Conservation (phyloP, 2,888 invertebrate genomes). For the Sarcophaga subvicina region DNA sequence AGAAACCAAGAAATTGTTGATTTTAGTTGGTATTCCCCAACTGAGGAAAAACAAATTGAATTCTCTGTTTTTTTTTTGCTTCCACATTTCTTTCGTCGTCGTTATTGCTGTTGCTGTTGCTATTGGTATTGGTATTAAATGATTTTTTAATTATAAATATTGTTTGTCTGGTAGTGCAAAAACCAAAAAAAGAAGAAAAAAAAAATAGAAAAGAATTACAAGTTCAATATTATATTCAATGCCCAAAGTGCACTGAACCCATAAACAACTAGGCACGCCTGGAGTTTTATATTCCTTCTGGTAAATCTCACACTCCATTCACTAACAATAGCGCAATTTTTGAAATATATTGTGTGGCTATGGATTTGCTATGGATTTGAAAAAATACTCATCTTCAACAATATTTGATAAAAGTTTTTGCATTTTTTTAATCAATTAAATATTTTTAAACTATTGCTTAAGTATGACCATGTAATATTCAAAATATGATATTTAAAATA, state of each 20-base stretch:
- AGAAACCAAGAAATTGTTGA: constrained; percentile 23
- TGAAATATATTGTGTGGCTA: no score
- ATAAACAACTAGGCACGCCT: background rate
- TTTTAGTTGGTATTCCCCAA: constrained; percentile 38
- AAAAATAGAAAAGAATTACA: constrained; percentile 41
- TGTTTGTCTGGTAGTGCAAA: constrained; percentile 33
- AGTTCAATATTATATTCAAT: constrained; percentile 60
- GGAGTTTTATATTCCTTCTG: background rate
- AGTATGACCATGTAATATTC: no score
- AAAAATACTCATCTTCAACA: no score
- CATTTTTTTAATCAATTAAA: no score
- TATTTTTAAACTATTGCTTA: no score
- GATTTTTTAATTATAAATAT: constrained; percentile 53
- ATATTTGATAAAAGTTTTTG: no score
- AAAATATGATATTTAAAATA: no score
- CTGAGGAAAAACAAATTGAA: constrained; percentile 50
- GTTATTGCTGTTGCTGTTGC: background rate
- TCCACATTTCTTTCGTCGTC: constrained; percentile 6
- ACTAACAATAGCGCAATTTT: no score
- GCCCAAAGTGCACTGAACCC: constrained; percentile 62
- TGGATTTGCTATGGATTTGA: no score
- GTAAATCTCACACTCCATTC: background rate
- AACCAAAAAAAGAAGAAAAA: background rate
- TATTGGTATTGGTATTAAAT: background rate
- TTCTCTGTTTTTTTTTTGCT: constrained; percentile 30